These are phyloP conservation scores for Danio jaintianensis DNA, from an alignment of 2,797 vertebrate species.

Conservation along the genomic window DNA sequence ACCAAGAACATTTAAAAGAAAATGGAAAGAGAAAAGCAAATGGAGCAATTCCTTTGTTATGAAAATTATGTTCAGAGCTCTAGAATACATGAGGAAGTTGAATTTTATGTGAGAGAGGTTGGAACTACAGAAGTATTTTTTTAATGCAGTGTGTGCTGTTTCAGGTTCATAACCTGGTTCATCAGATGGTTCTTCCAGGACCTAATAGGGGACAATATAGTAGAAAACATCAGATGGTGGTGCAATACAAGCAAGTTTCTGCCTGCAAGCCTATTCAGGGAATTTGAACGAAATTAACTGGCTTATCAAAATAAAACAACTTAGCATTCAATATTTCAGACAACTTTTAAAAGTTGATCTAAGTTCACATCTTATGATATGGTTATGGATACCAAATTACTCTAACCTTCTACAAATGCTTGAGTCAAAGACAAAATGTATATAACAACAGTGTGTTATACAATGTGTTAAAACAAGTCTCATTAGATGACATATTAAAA, in stretches of 20 bases:
- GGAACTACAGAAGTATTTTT: not conserved
- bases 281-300: conserved; percentile 58
- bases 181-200: conserved; percentile 16
- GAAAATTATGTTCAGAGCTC: conserved; percentile 7
- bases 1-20: conserved; percentile 16
- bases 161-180: not conserved
- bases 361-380: too few relatives aligned
- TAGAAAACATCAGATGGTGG: conserved; percentile 69
- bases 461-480: too few relatives aligned
- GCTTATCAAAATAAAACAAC: too few relatives aligned
- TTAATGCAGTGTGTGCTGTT: not conserved
- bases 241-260: conserved; percentile 73
- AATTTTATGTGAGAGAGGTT: not conserved
- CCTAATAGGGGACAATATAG: conserved; percentile 71
- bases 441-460: too few relatives aligned
- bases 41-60: conserved; percentile 18
- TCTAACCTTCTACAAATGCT: too few relatives aligned
- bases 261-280: conserved; percentile 70
- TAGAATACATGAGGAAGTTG: not conserved
- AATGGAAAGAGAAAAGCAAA: conserved; percentile 30
- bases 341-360: too few relatives aligned
- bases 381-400: too few relatives aligned
- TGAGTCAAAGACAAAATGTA: too few relatives aligned
- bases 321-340: too few relatives aligned
- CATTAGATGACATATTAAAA: too few relatives aligned